Percentiles rank a stretch among this genome's conserved stretches.
Evolutionary conservation across 1,140 invertebrate species (phyloP).

Genomic region (Drosophila seguyi): DNA sequence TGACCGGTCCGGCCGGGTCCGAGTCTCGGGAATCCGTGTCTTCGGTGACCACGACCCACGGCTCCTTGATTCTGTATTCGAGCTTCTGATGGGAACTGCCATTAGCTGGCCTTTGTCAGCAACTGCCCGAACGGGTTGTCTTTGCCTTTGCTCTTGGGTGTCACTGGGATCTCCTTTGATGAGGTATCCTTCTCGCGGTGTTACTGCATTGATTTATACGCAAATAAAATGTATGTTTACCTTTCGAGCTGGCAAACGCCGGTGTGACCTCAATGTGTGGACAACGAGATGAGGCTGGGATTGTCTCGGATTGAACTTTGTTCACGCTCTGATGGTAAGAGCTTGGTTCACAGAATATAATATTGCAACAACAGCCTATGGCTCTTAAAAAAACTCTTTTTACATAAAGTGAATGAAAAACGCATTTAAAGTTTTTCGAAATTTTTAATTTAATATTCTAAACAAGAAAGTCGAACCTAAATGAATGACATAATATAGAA

Average conservation of each 20-base stretch:
- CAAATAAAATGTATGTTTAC: constrained; percentile 63
- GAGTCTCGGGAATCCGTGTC: constrained; percentile 49
- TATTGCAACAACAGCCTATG: background rate
- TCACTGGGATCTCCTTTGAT: constrained; percentile 29
- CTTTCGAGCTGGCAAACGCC: constrained; percentile 15
- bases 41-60: constrained; percentile 66
- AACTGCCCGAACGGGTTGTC: constrained; percentile 69
- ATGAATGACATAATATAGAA: constrained; percentile 50
- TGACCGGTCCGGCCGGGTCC: constrained; percentile 79
- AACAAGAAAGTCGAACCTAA: constrained; percentile 63
- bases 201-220: constrained; percentile 68
- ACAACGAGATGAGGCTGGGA: background rate
- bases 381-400: background rate
- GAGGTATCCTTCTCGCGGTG: constrained; percentile 25
- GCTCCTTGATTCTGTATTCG: background rate
- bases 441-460: constrained; percentile 78
- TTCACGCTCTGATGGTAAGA: no score
- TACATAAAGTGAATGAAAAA: background rate
- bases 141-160: constrained; percentile 17
- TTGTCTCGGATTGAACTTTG: no score
- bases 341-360: background rate
- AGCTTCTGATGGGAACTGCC: constrained; percentile 69
- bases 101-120: constrained; percentile 75
- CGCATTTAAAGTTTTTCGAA: constrained; percentile 23
- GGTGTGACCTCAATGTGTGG: constrained; percentile 42